Conservation (phyloP, 2,888 invertebrate genomes). For the Apamea sordens region DNA sequence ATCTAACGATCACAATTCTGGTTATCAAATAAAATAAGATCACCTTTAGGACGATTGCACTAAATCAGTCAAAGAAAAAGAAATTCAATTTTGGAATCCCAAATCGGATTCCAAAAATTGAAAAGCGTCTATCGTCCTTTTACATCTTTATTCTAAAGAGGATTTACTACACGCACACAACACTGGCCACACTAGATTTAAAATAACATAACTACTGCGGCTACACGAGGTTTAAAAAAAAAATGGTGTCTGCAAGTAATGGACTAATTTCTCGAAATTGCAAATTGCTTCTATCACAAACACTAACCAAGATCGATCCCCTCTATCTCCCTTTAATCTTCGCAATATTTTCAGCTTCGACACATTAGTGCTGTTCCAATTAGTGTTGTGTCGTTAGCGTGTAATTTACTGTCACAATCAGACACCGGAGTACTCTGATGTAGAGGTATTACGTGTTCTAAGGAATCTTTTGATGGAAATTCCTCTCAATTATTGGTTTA, state of each 20-base stretch:
- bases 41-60: neutral
- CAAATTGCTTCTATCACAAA: slow-evolving; percentile 52
- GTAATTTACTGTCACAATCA: slow-evolving; percentile 88
- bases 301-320: slow-evolving; percentile 47
- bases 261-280: slow-evolving; percentile 11
- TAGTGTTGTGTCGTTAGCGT: slow-evolving; percentile 84
- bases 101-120: slow-evolving; percentile 36
- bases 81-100: neutral
- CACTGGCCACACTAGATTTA: neutral
- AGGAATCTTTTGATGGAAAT: slow-evolving; percentile 23
- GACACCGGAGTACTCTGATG: slow-evolving; percentile 69
- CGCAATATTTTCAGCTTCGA: slow-evolving; percentile 79
- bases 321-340: slow-evolving; percentile 67
- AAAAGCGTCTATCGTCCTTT: slow-evolving; percentile 5
- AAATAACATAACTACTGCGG: no score
- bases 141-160: slow-evolving; percentile 8
- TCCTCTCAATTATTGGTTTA: neutral
- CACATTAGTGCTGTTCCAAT: slow-evolving; percentile 83
- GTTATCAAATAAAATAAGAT: neutral
- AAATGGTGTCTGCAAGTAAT: slow-evolving; percentile 39
- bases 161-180: slow-evolving; percentile 12
- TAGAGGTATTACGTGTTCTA: slow-evolving; percentile 68
- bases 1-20: neutral
- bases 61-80: slow-evolving; percentile 23
- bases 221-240: neutral